These are phyloP conservation scores for Allolobophora icterica DNA, from an alignment of 2,888 invertebrate genomes.

Conservation along the genomic window DNA sequence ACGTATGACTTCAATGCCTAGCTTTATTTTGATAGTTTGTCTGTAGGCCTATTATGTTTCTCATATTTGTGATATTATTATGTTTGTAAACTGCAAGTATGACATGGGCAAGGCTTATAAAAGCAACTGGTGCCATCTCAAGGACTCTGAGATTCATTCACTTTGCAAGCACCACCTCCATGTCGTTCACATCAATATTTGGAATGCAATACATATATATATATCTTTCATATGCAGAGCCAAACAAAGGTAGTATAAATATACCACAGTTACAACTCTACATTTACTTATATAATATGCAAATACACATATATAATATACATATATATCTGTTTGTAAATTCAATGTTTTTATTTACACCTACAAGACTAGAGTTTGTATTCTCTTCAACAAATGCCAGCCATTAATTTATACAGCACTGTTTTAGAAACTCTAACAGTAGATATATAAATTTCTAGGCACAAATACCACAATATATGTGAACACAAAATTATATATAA, in stretches of 20 bases:
- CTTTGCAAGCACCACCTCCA: neutral
- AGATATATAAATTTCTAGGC: neutral
- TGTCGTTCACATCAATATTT: neutral
- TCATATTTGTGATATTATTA: neutral
- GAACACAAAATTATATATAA: neutral
- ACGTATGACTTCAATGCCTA: neutral
- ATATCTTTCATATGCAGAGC: neutral
- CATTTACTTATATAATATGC: neutral
- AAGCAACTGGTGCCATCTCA: neutral
- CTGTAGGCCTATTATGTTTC: neutral
- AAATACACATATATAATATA: conserved; percentile 1
- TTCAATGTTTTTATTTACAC: neutral
- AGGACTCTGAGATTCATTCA: neutral
- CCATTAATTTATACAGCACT: neutral
- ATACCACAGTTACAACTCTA: neutral
- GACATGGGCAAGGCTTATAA: neutral
- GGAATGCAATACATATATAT: neutral
- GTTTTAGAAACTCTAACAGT: neutral
- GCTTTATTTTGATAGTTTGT: neutral
- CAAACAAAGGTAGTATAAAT: neutral
- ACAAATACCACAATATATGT: neutral
- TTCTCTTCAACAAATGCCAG: neutral
- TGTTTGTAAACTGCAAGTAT: neutral
- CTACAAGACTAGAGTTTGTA: conserved; percentile 9
- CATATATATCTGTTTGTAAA: neutral